phyloP scores from a whole-genome alignment of 2,888 invertebrate species.

The Cephus pygmeus region DNA sequence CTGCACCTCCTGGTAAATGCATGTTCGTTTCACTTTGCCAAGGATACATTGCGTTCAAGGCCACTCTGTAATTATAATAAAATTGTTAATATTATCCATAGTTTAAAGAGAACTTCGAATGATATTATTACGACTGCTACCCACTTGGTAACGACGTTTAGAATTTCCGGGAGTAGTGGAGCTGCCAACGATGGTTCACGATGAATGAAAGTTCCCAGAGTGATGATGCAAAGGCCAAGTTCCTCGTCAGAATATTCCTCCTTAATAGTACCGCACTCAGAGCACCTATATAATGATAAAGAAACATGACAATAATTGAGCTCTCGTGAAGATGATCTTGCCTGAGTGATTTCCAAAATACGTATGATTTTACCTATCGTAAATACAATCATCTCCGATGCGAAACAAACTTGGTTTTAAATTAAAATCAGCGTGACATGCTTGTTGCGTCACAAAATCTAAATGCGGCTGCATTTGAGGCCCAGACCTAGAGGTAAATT shows the following conservation, averaged over 20 bases:
- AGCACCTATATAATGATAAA: conserved; percentile 69
- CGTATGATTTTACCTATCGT: conserved; percentile 68
- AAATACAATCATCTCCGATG: conserved; percentile 79
- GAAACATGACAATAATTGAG: background rate
- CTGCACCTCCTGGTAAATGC: conserved; percentile 93
- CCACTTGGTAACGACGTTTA: conserved; percentile 89
- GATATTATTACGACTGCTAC: conserved; percentile 25
- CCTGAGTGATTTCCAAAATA: background rate
- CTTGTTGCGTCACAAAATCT: conserved; percentile 63
- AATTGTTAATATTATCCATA: background rate
- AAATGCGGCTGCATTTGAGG: conserved; percentile 55
- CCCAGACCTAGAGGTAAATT: conserved; percentile 47
- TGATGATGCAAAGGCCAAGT: conserved; percentile 91
- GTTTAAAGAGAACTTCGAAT: background rate
- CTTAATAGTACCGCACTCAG: conserved; percentile 88
- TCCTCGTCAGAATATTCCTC: conserved; percentile 98
- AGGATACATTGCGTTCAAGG: conserved; percentile 82
- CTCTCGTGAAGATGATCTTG: background rate
- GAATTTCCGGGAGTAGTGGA: conserved; percentile 89
- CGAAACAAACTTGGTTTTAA: conserved; percentile 74
- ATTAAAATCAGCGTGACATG: conserved; percentile 69
- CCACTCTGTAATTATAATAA: conserved; percentile 69
- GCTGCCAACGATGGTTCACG: conserved; percentile 96
- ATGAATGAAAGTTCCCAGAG: conserved; percentile 95
- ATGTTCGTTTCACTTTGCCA: conserved; percentile 91